These are phyloP conservation scores for Hypothenemus hampei DNA, from an alignment of 1,140 invertebrate species.

Conservation along the genomic window DNA sequence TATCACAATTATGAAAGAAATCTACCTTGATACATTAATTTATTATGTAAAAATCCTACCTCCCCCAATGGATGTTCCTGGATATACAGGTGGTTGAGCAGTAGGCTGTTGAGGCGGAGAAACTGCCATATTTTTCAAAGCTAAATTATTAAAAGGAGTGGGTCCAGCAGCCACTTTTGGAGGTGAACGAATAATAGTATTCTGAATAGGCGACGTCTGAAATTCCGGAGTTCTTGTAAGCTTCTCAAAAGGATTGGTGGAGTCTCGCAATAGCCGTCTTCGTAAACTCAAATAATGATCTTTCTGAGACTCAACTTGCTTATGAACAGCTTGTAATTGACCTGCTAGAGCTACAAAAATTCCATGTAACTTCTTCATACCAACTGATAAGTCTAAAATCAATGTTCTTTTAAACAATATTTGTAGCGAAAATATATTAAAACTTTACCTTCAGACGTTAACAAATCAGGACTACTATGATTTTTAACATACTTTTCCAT, in stretches of 20 bases:
- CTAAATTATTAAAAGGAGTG: slow-evolving; percentile 44
- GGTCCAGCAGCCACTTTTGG: slow-evolving; percentile 42
- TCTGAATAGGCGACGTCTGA: slow-evolving; percentile 29
- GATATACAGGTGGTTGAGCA: slow-evolving; percentile 17
- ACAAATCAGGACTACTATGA: slow-evolving; percentile 57
- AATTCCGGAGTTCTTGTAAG: slow-evolving; percentile 39
- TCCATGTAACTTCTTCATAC: slow-evolving; percentile 76
- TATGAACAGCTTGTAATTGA: slow-evolving; percentile 72
- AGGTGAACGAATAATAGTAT: slow-evolving; percentile 28
- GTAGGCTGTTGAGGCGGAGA: slow-evolving; percentile 21
- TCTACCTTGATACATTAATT: no score
- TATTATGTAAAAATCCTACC: no score
- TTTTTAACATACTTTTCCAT: slow-evolving; percentile 69
- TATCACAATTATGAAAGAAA: no score
- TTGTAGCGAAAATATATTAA: neutral
- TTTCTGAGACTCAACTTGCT: slow-evolving; percentile 66
- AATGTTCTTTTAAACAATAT: neutral
- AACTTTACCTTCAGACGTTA: slow-evolving; percentile 62
- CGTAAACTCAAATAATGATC: slow-evolving; percentile 76
- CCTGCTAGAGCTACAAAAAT: slow-evolving; percentile 81
- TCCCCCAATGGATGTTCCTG: no score
- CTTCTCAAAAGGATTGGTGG: slow-evolving; percentile 71
- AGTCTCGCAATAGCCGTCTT: slow-evolving; percentile 72
- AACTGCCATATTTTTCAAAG: slow-evolving; percentile 19
- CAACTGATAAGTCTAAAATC: slow-evolving; percentile 56